A percentile compares a stretch with the other conserved stretches of the same genome.
These are phyloP conservation scores for Dasyurus viverrinus DNA, from an alignment of 2,113 vertebrate genomes.

Conservation along the genomic window DNA sequence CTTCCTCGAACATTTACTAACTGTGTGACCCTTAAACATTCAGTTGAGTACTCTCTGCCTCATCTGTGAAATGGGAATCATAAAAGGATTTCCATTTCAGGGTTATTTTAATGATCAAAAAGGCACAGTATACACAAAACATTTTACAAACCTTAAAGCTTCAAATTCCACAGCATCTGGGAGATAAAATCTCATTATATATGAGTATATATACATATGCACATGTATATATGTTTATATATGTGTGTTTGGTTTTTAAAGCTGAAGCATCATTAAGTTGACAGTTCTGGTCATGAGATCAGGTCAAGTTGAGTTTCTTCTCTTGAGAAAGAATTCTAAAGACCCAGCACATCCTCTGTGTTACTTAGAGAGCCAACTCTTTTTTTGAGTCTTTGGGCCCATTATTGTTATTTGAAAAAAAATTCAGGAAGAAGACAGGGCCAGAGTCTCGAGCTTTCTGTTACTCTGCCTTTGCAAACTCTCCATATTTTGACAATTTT, in stretches of 20 bases:
- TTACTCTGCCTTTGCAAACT: neutral
- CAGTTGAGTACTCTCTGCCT: neutral
- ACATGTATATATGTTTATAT: too few species aligned
- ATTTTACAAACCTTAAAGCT: neutral
- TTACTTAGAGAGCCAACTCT: neutral
- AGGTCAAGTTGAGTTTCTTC: neutral
- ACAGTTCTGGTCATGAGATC: neutral
- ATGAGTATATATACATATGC: too few species aligned
- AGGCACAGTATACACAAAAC: neutral
- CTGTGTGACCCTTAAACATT: neutral
- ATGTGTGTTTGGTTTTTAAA: neutral
- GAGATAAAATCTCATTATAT: neutral
- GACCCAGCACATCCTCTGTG: neutral
- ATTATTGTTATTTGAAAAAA: neutral
- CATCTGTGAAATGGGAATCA: neutral
- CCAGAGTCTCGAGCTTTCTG: neutral
- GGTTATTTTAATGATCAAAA: neutral
- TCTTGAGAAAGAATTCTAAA: neutral
- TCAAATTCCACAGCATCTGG: neutral
- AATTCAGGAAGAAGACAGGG: neutral
- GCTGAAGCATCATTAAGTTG: neutral
- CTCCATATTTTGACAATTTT: neutral
- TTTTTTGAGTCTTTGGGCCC: neutral
- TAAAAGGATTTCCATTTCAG: neutral
- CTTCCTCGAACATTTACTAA: neutral